phyloP scores from a whole-genome alignment of 92 coral and sea anemone genomes.

The Micromussa lordhowensis region DNA sequence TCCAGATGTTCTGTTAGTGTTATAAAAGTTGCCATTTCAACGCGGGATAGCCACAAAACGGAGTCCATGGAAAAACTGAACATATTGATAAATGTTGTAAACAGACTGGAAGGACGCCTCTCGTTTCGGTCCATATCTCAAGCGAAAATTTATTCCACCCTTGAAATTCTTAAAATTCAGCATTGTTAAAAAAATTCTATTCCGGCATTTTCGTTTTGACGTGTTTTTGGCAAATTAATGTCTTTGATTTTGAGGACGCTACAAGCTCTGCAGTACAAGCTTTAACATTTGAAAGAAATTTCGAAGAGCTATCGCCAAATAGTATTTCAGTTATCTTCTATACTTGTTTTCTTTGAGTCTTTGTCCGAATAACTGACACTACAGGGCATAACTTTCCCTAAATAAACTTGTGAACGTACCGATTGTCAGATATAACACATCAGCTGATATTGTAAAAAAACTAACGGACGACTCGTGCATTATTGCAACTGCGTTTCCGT shows the following conservation, averaged over 20 bases:
- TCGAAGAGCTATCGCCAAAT: not conserved
- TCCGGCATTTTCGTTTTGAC: not conserved
- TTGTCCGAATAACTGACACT: not conserved
- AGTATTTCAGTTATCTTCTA: not conserved
- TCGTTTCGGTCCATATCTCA: conserved; percentile 24
- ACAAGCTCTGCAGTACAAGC: not conserved
- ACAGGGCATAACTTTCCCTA: not conserved
- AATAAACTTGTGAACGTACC: not conserved
- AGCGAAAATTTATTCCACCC: conserved; percentile 15
- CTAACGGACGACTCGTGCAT: not conserved
- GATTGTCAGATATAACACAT: not conserved
- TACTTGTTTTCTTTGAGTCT: conserved; percentile 3
- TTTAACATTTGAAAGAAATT: not conserved
- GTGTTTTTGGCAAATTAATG: not conserved
- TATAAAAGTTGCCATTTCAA: not conserved
- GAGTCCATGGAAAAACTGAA: not conserved
- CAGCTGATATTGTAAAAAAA: not conserved
- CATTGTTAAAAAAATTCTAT: not conserved
- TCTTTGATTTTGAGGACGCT: not conserved
- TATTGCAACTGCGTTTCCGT: not conserved
- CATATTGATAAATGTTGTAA: not conserved
- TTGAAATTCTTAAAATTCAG: not conserved
- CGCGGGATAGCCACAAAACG: not conserved
- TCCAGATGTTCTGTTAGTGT: not conserved
- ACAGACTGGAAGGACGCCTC: not conserved